A percentile compares a stretch with the other conserved stretches of the same genome.
Conservation (phyloP, 2,113 vertebrate species). For the Capreolus pygargus region DNA sequence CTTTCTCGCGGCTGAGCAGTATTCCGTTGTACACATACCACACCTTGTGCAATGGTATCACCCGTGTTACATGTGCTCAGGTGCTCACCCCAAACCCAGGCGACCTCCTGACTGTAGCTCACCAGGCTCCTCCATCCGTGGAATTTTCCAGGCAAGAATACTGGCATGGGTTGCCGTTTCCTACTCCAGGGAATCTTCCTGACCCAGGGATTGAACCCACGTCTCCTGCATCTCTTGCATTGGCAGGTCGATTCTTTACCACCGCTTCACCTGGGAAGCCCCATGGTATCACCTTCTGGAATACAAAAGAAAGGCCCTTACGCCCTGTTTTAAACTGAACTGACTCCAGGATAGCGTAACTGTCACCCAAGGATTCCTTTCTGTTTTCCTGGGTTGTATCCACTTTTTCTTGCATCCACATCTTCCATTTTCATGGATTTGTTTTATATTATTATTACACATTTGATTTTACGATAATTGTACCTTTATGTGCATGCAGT, state of each 20-base stretch:
- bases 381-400: neutral
- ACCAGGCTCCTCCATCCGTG: neutral
- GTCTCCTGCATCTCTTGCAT: neutral
- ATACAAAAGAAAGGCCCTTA: neutral
- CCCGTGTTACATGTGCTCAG: fast-evolving
- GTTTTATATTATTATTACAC: neutral
- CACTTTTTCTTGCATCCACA: neutral
- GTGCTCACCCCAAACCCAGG: neutral
- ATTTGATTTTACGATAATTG: neutral
- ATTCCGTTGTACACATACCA: neutral
- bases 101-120: neutral
- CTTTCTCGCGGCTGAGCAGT: neutral
- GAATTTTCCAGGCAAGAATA: neutral
- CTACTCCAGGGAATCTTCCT: neutral
- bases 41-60: neutral
- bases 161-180: neutral
- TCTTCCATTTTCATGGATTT: neutral
- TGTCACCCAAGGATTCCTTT: neutral
- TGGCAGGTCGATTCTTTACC: neutral
- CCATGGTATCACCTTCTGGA: neutral
- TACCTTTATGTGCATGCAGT: neutral
- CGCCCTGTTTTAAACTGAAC: neutral
- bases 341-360: neutral
- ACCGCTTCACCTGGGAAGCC: neutral
- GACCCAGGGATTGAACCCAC: neutral